Evolutionary conservation across 2,113 vertebrate species (phyloP), one percentile per base, ranked within the genome.

Genomic region (Heloderma charlesbogerti): DNA sequence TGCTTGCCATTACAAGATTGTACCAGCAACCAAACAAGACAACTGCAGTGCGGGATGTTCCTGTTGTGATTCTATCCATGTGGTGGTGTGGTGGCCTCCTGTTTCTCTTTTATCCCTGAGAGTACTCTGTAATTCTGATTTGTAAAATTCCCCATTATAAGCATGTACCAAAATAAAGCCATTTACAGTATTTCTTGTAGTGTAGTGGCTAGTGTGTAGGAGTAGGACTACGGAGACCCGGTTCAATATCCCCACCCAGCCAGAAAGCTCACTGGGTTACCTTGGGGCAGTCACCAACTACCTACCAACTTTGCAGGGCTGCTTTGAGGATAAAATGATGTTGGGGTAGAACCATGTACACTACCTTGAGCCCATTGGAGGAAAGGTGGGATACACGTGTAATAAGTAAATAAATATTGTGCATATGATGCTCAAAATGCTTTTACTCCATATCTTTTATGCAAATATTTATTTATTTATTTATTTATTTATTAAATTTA

Each of bases 1-100:
- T 0, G 3, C n/a, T 29, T 69, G 37, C 4, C 71, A 1, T 40
- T 37, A 8, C 1, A 60, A 45, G 2, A n/a, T 0, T 13, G 29
- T 54, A 22, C 2, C 48, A 37, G 54, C 60, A n/a, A 34, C 20
- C 16, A 79, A 8, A 45, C 71, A 54, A 72, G 78, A 27, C 7
- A 29, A 12, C 34, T 20, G 60, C 4, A 31, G 1, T 69, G 83
- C 15, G 15, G 13, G 31, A 48, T 10, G 66, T 51, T 84, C 7
- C 82, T 84, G 57, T 18, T 40, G 34, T 20, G 51, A 71, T 48
- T 34, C 43, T 31, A 16, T 18, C n/a, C 63, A 67, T 43, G 29
- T 43, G 40, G 16, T 84, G 20, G 13, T 57, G 29, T 18, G 34
- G 57, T 43, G 3, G 10, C 22, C 10, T 40, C 31, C 16, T 54